Percentiles rank a stretch among this genome's conserved stretches.
Evolutionary conservation across 2,888 invertebrate species (phyloP).

Genomic region (Nomada fabriciana): DNA sequence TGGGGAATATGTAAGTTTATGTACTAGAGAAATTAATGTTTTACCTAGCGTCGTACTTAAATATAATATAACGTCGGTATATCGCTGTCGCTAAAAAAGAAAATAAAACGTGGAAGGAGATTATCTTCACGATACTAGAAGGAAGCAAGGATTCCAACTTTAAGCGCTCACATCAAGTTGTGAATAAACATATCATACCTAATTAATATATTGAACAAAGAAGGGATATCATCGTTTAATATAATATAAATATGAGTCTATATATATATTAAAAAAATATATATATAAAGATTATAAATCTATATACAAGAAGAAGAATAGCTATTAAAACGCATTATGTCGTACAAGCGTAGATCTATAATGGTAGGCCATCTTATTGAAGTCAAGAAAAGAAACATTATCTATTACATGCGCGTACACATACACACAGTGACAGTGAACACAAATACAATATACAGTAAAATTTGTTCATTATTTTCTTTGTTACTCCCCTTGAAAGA

Average conservation of each 20-base stretch:
- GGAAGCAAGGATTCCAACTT: constrained; percentile 73
- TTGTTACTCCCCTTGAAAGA: constrained; percentile 33
- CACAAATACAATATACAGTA: constrained; percentile 50
- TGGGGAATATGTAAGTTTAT: constrained; percentile 60
- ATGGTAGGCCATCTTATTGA: constrained; percentile 48
- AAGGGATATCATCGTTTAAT: constrained; percentile 81
- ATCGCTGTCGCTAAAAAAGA: constrained; percentile 58
- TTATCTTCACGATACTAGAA: constrained; percentile 74
- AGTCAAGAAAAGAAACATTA: constrained; percentile 23
- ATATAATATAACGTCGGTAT: constrained; percentile 55
- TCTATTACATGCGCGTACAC: not conserved
- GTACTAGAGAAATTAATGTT: constrained; percentile 74
- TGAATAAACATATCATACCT: constrained; percentile 84
- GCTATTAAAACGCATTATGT: constrained; percentile 60
- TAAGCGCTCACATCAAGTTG: constrained; percentile 85
- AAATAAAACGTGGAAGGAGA: constrained; percentile 45
- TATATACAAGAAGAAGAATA: constrained; percentile 60
- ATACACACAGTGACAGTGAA: constrained; percentile 4
- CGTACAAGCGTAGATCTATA: constrained; percentile 60
- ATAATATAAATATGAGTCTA: constrained; percentile 78
- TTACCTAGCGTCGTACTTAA: constrained; percentile 80
- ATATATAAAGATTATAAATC: constrained; percentile 63
- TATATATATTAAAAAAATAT: constrained; percentile 69
- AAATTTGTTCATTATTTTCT: constrained; percentile 28
- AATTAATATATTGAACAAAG: constrained; percentile 82